Evolutionary conservation across 1,140 invertebrate genomes (phyloP).

Genomic region (Cotesia chilonis): DNA sequence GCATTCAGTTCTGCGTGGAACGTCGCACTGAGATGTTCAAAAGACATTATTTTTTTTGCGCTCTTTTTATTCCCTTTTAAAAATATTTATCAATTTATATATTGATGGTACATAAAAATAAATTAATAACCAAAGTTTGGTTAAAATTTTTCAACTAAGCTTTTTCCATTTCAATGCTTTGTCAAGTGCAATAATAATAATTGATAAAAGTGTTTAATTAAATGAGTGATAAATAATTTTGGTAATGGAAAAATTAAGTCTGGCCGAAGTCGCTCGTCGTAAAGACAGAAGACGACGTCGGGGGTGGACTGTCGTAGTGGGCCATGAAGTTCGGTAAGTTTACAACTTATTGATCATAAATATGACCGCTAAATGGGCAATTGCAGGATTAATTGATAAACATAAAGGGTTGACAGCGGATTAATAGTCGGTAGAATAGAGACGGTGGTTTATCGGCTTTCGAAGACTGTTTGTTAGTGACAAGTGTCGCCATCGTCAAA

Average conservation of each 20-base stretch:
- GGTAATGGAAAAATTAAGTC: conserved; percentile 58
- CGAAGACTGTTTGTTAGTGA: conserved; percentile 1
- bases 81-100: too few species aligned
- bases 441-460: conserved; percentile 5
- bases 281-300: conserved; percentile 67
- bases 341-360: conserved; percentile 24
- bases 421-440: conserved; percentile 37
- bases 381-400: conserved; percentile 20
- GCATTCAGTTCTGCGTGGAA: conserved; percentile 62
- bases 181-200: background rate
- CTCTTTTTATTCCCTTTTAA: too few species aligned
- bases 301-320: conserved; percentile 73
- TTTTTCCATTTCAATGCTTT: too few species aligned
- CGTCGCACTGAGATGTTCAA: conserved; percentile 59
- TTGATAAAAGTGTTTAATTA: background rate
- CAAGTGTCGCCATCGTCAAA: conserved; percentile 39
- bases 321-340: conserved; percentile 70
- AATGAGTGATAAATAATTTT: background rate
- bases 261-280: conserved; percentile 59
- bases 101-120: too few species aligned
- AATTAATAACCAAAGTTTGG: too few species aligned
- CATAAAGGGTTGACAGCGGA: background rate
- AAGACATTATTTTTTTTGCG: conserved; percentile 34
- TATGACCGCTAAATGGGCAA: background rate
- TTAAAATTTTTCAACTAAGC: too few species aligned